phyloP scores from a whole-genome alignment of 1,140 invertebrate genomes.

The Pygmarrhopalites habei region DNA sequence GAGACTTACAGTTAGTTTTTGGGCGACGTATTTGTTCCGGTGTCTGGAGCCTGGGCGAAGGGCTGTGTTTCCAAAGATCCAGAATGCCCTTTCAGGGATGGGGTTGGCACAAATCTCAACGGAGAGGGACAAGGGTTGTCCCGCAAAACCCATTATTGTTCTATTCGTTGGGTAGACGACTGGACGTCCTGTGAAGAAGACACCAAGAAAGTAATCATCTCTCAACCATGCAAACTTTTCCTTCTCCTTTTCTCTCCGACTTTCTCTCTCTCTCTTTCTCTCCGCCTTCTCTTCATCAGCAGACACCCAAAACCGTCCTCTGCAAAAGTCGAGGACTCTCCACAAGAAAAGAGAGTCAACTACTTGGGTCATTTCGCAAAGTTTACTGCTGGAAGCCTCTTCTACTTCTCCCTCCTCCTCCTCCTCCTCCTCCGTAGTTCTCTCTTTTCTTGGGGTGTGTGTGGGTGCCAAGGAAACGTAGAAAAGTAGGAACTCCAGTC shows the following conservation, averaged over 20 bases:
- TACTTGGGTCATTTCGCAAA: constrained; percentile 4
- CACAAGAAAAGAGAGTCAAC: neutral
- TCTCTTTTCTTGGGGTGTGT: too few relatives aligned
- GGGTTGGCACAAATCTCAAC: constrained; percentile 56
- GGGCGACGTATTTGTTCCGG: constrained; percentile 48
- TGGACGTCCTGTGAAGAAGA: constrained; percentile 48
- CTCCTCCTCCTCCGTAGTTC: too few relatives aligned
- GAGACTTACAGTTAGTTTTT: constrained; percentile 50
- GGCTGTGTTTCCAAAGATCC: constrained; percentile 50
- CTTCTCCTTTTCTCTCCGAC: neutral
- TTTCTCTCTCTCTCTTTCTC: neutral
- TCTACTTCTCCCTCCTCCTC: neutral
- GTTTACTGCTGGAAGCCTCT: neutral
- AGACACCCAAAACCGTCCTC: too few relatives aligned
- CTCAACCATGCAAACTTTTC: constrained; percentile 7
- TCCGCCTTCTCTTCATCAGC: too few relatives aligned
- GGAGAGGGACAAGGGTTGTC: constrained; percentile 48
- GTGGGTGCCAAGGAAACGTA: too few relatives aligned
- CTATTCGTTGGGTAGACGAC: constrained; percentile 51
- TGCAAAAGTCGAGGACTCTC: neutral
- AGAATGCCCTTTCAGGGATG: constrained; percentile 49
- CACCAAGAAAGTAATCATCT: constrained; percentile 7
- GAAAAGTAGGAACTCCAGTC: too few relatives aligned
- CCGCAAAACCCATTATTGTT: constrained; percentile 50
- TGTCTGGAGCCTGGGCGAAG: constrained; percentile 49